A percentile compares a stretch with the other conserved stretches of the same genome.
Evolutionary conservation across 2,797 vertebrate genomes (phyloP).

Genomic region (Microctenopoma stevenorrisi): DNA sequence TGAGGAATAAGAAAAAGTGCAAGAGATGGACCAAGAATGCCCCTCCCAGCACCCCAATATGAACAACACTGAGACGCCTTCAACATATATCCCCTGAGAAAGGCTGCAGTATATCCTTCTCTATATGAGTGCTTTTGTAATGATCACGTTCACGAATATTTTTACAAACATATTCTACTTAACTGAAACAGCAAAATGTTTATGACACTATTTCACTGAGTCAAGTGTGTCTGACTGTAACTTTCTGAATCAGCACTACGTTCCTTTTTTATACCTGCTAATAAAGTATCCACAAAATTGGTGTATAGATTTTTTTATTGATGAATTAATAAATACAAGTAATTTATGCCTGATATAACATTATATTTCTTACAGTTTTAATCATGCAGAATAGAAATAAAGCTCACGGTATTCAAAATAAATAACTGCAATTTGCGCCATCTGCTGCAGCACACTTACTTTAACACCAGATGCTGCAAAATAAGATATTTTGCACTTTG

Average conservation of each 20-base stretch:
- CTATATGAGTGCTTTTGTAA: neutral
- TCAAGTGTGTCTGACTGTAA: neutral
- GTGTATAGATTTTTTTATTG: slow-evolving; percentile 34
- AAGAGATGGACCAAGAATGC: too few species aligned
- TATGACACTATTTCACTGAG: neutral
- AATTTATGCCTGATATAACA: neutral
- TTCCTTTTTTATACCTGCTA: slow-evolving; percentile 12
- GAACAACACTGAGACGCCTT: slow-evolving; percentile 18
- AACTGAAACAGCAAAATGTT: neutral
- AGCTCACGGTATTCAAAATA: neutral
- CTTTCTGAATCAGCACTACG: slow-evolving; percentile 1
- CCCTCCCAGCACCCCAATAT: slow-evolving; percentile 50
- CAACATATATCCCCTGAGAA: neutral
- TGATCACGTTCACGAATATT: slow-evolving; percentile 14
- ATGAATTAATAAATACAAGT: slow-evolving; percentile 7
- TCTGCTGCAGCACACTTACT: neutral
- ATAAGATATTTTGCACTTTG: neutral
- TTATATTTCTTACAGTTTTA: neutral
- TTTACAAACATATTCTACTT: slow-evolving; percentile 6
- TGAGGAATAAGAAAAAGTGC: slow-evolving; percentile 18
- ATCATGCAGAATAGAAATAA: neutral
- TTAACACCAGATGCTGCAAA: neutral
- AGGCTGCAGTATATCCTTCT: neutral
- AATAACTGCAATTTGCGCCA: neutral
- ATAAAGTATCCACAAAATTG: slow-evolving; percentile 34